Evolutionary conservation across 1,140 invertebrate species (phyloP).

Genomic region (Cherax destructor): DNA sequence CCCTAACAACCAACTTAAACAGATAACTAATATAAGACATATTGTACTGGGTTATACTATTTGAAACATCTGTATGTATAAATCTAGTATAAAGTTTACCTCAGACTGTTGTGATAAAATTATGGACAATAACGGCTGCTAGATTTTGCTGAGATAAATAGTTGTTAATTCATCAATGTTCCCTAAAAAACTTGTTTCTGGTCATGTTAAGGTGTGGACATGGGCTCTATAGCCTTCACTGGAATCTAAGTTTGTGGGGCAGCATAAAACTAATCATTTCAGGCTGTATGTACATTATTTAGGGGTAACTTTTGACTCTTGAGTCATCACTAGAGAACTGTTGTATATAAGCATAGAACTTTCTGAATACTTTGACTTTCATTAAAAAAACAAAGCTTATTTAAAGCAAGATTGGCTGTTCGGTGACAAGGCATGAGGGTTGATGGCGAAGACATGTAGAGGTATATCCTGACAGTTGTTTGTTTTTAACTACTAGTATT

Average conservation of each 20-base stretch:
- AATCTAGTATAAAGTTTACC: slow-evolving; percentile 24
- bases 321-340: not conserved
- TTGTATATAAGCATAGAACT: not conserved
- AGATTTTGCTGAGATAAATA: not conserved
- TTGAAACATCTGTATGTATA: not conserved
- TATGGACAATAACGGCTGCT: not conserved
- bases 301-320: not conserved
- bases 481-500: slow-evolving; percentile 19
- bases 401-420: slow-evolving; percentile 40
- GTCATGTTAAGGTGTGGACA: slow-evolving; percentile 47
- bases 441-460: slow-evolving; percentile 32
- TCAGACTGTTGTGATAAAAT: slow-evolving; percentile 4
- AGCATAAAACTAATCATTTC: not conserved
- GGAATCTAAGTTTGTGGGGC: not conserved
- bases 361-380: not conserved
- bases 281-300: not conserved
- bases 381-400: not conserved
- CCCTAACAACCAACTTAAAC: not conserved
- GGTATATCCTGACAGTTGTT: slow-evolving; percentile 25
- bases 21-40: not conserved
- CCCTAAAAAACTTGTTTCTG: slow-evolving; percentile 30
- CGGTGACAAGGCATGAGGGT: slow-evolving; percentile 38
- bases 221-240: slow-evolving; percentile 28
- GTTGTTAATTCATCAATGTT: not conserved
- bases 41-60: not conserved